Conservation (phyloP, 2,113 vertebrate genomes). For the Centropus bengalensis region DNA sequence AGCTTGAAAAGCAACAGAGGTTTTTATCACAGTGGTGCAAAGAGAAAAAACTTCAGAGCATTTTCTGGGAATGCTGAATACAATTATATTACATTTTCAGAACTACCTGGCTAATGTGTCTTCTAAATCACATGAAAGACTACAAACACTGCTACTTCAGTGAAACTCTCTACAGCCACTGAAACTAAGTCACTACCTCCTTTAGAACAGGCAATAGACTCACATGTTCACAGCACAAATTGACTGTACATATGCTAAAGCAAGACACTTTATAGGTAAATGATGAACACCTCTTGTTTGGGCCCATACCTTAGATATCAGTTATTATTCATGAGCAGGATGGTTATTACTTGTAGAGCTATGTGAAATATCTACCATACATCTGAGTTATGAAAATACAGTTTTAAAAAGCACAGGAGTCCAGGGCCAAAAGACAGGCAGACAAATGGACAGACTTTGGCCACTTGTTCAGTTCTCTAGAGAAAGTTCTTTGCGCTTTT, state of each 20-base stretch:
- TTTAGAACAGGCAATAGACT: neutral
- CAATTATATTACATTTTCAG: neutral
- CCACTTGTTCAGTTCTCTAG: neutral
- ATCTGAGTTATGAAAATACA: neutral
- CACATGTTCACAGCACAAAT: neutral
- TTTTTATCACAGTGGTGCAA: neutral
- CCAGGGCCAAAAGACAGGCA: neutral
- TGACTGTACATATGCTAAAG: neutral
- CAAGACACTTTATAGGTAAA: neutral
- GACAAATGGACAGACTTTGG: neutral
- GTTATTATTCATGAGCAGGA: neutral
- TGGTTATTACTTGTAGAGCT: neutral
- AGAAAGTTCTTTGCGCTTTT: neutral
- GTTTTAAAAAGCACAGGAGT: conserved; percentile 1
- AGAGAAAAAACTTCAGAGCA: neutral
- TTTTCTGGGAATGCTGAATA: neutral
- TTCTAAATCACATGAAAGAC: conserved; percentile 17
- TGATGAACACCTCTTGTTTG: neutral
- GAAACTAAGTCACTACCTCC: neutral
- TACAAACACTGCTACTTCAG: neutral
- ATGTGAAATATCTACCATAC: neutral
- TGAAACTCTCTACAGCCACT: neutral
- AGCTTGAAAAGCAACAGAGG: conserved; percentile 15
- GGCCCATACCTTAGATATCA: neutral
- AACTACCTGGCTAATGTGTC: neutral